Evolutionary conservation across 2,888 invertebrate genomes (phyloP), one percentile per base, ranked within the genome.

Genomic region (Agrochola lota): DNA sequence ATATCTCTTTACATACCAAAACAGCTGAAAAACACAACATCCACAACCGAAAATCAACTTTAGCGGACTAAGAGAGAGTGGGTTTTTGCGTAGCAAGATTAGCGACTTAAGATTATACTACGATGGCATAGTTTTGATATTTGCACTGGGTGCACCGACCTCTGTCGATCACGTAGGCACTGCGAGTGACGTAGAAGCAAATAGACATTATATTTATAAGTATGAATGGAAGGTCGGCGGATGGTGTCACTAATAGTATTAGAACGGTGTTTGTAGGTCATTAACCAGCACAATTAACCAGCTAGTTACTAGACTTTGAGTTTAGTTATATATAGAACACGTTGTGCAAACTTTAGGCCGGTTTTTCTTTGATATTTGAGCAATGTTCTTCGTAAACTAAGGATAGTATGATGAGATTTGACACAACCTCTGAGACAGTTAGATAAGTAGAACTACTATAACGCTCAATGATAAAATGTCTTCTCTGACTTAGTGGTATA

Each of bases 121-220:
- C 17, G 9, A 35, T 43, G 6, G 35, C 71, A 52, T 30, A 63
- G 87, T 83, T 90, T 91, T 90, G 89, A 92, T 93, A 93, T 95
- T 94, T 92, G 95, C 94, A 93, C 86, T 89, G 91, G 89, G 95
- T 94, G 94, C 95, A 94, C 88, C 91, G 94, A 95, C 94, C 95
- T 91, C 66, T 66, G 63, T 57, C 59, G 85, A 87, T 87, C 89
- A 87, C 89, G 89, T 90, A 90, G 85, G 85, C 89, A 85, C 75
- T 30, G 73, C 78, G 69, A 60, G 75, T 84, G 80, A 83, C 71
- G 82, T 78, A 76, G 74, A 73, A 67, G 67, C 74, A 75, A 75
- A 87, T 63, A 85, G 71, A 62, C 59, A 74, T 81, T n/a, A 79
- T 77, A 57, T 81, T 72, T 74, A 57, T 71, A 59, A 26, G 52